Evolutionary conservation across 1,140 invertebrate genomes (phyloP).

Genomic region (Calycopis cecrops): DNA sequence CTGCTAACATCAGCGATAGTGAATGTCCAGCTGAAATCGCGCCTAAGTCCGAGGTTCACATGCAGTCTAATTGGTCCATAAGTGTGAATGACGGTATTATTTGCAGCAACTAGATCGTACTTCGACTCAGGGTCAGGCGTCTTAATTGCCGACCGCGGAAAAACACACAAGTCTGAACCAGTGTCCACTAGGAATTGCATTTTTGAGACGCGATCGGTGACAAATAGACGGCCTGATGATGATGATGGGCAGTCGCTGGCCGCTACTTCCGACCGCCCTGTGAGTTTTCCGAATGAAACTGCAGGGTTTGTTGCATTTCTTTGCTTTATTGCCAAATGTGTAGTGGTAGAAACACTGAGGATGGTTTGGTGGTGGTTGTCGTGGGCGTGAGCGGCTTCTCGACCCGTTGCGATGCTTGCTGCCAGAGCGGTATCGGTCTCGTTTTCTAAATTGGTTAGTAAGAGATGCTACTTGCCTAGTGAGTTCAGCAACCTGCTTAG

Average conservation of each 20-base stretch:
- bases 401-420: neutral
- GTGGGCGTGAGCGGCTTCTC: constrained; percentile 5
- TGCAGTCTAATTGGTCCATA: constrained; percentile 38
- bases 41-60: constrained; percentile 43
- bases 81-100: constrained; percentile 41
- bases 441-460: no score
- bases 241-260: constrained; percentile 27
- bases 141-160: constrained; percentile 27
- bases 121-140: constrained; percentile 21
- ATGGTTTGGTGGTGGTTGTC: constrained; percentile 20
- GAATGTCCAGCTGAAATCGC: constrained; percentile 52
- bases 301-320: constrained; percentile 27
- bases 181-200: constrained; percentile 35
- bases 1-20: constrained; percentile 51
- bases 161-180: constrained; percentile 37
- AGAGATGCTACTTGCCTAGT: neutral
- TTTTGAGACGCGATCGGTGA: constrained; percentile 25
- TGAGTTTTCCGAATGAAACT: constrained; percentile 28
- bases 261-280: constrained; percentile 31
- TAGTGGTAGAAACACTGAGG: constrained; percentile 34
- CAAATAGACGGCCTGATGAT: constrained; percentile 30
- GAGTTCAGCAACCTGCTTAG: constrained; percentile 5
- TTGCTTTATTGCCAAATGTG: constrained; percentile 23
- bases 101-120: constrained; percentile 33
- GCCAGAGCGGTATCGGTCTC: constrained; percentile 1